Evolutionary conservation across 2,113 vertebrate genomes (phyloP).

Genomic region (Pampusana beccarii): DNA sequence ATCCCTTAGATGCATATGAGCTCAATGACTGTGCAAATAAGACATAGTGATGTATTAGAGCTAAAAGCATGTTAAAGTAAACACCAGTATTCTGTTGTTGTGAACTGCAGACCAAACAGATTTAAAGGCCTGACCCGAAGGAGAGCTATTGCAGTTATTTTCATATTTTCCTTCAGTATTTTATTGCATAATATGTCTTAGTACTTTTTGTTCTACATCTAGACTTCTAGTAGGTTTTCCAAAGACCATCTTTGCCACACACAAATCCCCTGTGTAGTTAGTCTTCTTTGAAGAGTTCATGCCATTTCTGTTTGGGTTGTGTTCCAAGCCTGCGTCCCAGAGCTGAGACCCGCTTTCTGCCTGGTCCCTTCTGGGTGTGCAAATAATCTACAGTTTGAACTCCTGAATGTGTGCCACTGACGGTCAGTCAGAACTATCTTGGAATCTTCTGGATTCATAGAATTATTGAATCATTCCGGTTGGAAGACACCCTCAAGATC

Average conservation of each 20-base stretch:
- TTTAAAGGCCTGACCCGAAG: not conserved
- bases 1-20: not conserved
- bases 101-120: not conserved
- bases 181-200: not conserved
- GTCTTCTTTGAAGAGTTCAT: not conserved
- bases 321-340: not conserved
- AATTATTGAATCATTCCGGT: too few relatives aligned
- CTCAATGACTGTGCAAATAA: not conserved
- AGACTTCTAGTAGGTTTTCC: not conserved
- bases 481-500: too few relatives aligned
- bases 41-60: not conserved
- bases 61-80: not conserved
- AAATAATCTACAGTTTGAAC: not conserved
- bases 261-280: not conserved
- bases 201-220: not conserved
- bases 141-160: not conserved
- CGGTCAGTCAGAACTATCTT: not conserved
- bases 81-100: not conserved
- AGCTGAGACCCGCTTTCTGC: accelerated
- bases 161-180: not conserved
- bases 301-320: not conserved
- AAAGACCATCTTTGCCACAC: not conserved
- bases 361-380: not conserved
- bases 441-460: not conserved
- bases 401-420: not conserved